These are phyloP conservation scores for Parasteatoda lunata DNA, from an alignment of 2,888 invertebrate genomes.

Conservation along the genomic window DNA sequence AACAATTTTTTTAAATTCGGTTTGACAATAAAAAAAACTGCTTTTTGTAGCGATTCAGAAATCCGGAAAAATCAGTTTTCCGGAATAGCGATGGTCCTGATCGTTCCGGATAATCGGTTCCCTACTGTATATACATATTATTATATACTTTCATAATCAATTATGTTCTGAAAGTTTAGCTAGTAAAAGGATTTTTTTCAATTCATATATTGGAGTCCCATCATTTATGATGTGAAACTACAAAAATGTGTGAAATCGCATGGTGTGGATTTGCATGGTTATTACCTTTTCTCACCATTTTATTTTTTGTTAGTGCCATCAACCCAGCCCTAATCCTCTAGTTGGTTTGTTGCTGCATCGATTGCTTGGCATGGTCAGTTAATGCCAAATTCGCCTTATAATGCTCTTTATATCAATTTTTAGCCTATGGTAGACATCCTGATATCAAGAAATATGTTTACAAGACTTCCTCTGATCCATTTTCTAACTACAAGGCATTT, in stretches of 20 bases:
- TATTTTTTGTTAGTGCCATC: not conserved
- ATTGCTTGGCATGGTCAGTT: slow-evolving; percentile 7
- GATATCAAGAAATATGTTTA: not conserved
- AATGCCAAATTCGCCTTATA: not conserved
- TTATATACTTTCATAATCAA: too few relatives aligned
- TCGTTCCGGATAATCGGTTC: too few relatives aligned
- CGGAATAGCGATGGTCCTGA: too few relatives aligned
- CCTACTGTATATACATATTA: too few relatives aligned
- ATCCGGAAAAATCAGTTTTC: too few relatives aligned
- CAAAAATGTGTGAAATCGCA: not conserved
- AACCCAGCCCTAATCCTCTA: slow-evolving; percentile 20
- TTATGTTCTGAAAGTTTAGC: too few relatives aligned
- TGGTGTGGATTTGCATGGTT: slow-evolving; percentile 49
- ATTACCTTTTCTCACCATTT: slow-evolving; percentile 1
- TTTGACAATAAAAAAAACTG: too few relatives aligned
- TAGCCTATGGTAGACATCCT: slow-evolving; percentile 10
- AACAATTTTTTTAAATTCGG: too few relatives aligned
- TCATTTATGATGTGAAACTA: too few relatives aligned
- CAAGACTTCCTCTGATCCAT: not conserved
- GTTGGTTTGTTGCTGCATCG: slow-evolving; percentile 24
- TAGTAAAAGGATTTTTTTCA: too few relatives aligned
- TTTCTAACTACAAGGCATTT: not conserved
- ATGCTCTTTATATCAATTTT: slow-evolving; percentile 35
- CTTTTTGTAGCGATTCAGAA: too few relatives aligned
- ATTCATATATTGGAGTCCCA: too few relatives aligned